These are phyloP conservation scores for Holacanthella duospinosa DNA, from an alignment of 2,888 invertebrate species.

Conservation along the genomic window DNA sequence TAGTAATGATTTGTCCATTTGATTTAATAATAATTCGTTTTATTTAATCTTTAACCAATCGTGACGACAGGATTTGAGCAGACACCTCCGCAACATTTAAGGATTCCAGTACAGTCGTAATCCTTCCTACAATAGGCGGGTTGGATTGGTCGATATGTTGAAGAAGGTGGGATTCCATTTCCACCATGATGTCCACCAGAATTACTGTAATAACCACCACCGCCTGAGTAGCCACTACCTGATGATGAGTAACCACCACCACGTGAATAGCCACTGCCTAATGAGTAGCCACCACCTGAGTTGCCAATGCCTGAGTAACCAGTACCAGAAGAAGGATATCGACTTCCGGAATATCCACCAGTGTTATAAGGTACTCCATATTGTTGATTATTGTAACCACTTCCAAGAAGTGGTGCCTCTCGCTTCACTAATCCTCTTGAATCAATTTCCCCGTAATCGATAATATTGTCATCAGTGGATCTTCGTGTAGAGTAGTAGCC, in stretches of 20 bases:
- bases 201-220: not conserved
- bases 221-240: not conserved
- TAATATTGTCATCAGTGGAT: not conserved
- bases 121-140: slow-evolving; percentile 5
- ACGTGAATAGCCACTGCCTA: not conserved
- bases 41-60: too few species aligned
- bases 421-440: not conserved
- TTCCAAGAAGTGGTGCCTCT: not conserved
- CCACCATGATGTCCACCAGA: slow-evolving; percentile 6
- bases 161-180: not conserved
- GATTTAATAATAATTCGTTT: too few species aligned
- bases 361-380: not conserved
- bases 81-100: slow-evolving; percentile 9
- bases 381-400: not conserved
- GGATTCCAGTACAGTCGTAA: slow-evolving; percentile 10
- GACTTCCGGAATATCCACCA: not conserved
- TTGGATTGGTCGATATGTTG: not conserved
- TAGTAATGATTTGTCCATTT: too few species aligned
- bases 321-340: not conserved
- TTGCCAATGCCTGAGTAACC: not conserved
- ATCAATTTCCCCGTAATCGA: too few species aligned
- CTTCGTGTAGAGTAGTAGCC: not conserved
- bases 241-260: not conserved
- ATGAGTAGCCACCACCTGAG: not conserved
- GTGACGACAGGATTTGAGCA: slow-evolving; percentile 12